These are phyloP conservation scores for Elysia crispata DNA, from an alignment of 2,888 invertebrate genomes.

Conservation along the genomic window DNA sequence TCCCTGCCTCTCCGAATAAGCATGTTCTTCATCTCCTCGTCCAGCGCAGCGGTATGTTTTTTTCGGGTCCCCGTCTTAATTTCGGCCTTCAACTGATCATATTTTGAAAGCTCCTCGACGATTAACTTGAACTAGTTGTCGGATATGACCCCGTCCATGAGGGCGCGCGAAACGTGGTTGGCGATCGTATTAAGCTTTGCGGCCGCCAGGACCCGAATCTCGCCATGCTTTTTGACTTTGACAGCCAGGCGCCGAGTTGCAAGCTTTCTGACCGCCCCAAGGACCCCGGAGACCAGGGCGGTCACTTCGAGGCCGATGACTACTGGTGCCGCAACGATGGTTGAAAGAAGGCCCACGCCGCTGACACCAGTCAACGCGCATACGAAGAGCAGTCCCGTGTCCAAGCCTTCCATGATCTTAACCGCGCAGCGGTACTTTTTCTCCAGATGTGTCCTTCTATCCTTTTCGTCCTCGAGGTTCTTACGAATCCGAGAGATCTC, in stretches of 20 bases:
- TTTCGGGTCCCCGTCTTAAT: no score
- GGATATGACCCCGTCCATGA: no score
- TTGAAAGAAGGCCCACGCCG: background rate
- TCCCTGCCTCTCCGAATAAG: no score
- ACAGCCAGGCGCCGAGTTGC: slow-evolving; percentile 9
- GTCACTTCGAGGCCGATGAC: background rate
- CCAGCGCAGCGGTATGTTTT: no score
- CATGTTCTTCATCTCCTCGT: no score
- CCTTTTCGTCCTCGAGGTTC: slow-evolving; percentile 3
- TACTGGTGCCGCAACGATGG: background rate
- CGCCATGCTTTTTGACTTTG: slow-evolving; percentile 48
- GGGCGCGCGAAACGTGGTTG: no score
- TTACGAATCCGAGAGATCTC: slow-evolving; percentile 15
- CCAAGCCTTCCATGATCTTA: slow-evolving; percentile 16
- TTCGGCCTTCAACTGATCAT: no score
- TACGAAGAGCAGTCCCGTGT: background rate
- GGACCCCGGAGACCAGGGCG: background rate
- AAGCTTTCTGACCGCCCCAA: slow-evolving; percentile 5
- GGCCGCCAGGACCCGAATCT: slow-evolving; percentile 38
- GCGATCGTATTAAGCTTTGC: slow-evolving; percentile 43
- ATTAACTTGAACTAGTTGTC: no score
- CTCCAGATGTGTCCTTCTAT: slow-evolving; percentile 23
- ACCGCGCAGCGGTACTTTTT: background rate
- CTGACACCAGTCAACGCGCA: slow-evolving; percentile 12
- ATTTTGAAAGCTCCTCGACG: no score